Evolutionary conservation across 2,888 invertebrate genomes (phyloP).

Genomic region (Syrista parreyssii): DNA sequence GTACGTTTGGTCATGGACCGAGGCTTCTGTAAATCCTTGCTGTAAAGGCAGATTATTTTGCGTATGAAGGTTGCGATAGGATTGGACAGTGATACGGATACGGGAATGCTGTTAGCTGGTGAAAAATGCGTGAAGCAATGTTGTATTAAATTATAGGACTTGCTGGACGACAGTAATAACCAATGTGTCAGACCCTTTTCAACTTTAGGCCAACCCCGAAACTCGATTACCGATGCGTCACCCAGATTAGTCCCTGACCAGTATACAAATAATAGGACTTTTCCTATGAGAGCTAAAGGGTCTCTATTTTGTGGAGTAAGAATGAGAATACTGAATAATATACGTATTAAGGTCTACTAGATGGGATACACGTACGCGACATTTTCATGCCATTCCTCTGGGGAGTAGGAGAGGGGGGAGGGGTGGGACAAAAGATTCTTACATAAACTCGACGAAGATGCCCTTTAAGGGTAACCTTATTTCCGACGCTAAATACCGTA

Average conservation of each 20-base stretch:
- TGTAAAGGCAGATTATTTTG: background rate
- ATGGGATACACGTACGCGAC: background rate
- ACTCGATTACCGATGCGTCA: conserved; percentile 39
- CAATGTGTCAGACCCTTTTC: conserved; percentile 7
- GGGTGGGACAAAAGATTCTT: background rate
- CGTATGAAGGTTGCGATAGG: background rate
- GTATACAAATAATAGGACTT: conserved; percentile 13
- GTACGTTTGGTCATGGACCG: background rate
- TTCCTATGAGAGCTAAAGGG: background rate
- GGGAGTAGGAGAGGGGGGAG: background rate
- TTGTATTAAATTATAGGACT: background rate
- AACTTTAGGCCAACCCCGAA: conserved; percentile 27
- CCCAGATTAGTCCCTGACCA: conserved; percentile 35
- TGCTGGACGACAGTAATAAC: background rate
- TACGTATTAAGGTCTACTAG: background rate
- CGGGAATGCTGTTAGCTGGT: background rate
- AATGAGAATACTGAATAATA: no score
- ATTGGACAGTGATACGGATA: background rate
- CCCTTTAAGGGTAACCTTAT: conserved; percentile 23
- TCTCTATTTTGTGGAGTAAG: background rate
- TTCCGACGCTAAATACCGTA: background rate
- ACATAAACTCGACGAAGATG: background rate
- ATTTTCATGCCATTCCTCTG: background rate
- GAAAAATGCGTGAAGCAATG: background rate
- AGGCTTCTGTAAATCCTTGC: background rate